Percentiles rank a stretch among this genome's conserved stretches.
phyloP scores from a whole-genome alignment of 1,140 invertebrate species.

The Arion vulgaris region DNA sequence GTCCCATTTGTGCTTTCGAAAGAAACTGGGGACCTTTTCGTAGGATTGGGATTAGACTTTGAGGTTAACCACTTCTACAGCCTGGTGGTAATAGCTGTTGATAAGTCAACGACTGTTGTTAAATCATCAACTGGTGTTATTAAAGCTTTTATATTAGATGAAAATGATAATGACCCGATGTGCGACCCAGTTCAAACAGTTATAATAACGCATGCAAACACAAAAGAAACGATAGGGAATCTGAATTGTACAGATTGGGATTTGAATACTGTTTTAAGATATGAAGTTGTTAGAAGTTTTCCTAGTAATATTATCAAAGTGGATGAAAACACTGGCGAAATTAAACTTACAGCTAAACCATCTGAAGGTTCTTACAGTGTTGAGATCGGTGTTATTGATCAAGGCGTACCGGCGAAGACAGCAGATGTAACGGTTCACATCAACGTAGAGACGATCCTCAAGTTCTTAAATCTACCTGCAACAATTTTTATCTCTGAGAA shows the following conservation, averaged over 20 bases:
- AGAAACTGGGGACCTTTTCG: neutral
- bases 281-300: conserved; percentile 1
- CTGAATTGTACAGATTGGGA: conserved; percentile 31
- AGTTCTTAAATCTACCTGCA: neutral
- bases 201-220: neutral
- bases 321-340: neutral
- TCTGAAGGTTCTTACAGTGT: neutral
- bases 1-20: conserved; percentile 5
- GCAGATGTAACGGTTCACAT: neutral
- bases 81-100: conserved; percentile 2
- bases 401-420: neutral
- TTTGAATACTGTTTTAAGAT: neutral
- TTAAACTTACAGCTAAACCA: neutral
- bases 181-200: neutral
- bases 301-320: conserved; percentile 14
- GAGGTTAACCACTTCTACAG: conserved; percentile 16
- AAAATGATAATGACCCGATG: conserved; percentile 34
- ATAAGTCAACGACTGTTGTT: neutral
- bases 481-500: conserved; percentile 10
- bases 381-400: conserved; percentile 1
- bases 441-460: conserved; percentile 17
- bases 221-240: neutral
- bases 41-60: conserved; percentile 14
- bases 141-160: conserved; percentile 25
- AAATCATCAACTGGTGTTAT: conserved; percentile 9